phyloP scores from a whole-genome alignment of 2,888 invertebrate genomes.

The Leucozona laternaria region DNA sequence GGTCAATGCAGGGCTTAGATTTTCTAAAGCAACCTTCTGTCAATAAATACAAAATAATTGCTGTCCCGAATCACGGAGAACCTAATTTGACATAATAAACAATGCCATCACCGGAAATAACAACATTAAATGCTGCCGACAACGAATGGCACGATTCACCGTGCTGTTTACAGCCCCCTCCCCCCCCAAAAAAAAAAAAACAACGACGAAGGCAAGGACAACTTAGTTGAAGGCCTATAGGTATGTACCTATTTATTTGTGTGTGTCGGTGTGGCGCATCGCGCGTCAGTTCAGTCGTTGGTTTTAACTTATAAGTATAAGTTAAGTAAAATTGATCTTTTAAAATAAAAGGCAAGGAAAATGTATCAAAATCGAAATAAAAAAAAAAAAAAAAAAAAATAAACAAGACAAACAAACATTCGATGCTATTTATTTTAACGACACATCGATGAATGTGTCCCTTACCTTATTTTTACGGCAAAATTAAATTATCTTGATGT shows the following conservation, averaged over 20 bases:
- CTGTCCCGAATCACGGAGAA: conserved; percentile 56
- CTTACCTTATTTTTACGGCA: conserved; percentile 33
- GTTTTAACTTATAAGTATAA: background rate
- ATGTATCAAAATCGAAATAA: conserved; percentile 8
- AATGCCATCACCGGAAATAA: conserved; percentile 62
- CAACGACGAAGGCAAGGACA: conserved; percentile 13
- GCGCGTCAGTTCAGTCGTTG: conserved; percentile 39
- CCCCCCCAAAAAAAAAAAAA: background rate
- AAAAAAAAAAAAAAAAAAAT: background rate
- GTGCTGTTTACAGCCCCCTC: conserved; percentile 36
- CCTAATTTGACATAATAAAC: conserved; percentile 69
- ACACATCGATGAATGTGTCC: conserved; percentile 66
- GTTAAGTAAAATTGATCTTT: conserved; percentile 64
- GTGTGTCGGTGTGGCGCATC: conserved; percentile 20
- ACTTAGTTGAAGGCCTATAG: background rate
- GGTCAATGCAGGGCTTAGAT: background rate
- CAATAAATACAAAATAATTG: conserved; percentile 69
- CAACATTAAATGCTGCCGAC: conserved; percentile 55
- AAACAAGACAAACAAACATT: conserved; percentile 50
- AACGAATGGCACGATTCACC: conserved; percentile 55
- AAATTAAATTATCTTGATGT: conserved; percentile 68
- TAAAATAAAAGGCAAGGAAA: conserved; percentile 25
- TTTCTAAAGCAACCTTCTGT: conserved; percentile 13
- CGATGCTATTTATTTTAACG: conserved; percentile 68
- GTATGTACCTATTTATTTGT: background rate